phyloP scores from a whole-genome alignment of 1,140 invertebrate species.

The Heterodera carotae region DNA sequence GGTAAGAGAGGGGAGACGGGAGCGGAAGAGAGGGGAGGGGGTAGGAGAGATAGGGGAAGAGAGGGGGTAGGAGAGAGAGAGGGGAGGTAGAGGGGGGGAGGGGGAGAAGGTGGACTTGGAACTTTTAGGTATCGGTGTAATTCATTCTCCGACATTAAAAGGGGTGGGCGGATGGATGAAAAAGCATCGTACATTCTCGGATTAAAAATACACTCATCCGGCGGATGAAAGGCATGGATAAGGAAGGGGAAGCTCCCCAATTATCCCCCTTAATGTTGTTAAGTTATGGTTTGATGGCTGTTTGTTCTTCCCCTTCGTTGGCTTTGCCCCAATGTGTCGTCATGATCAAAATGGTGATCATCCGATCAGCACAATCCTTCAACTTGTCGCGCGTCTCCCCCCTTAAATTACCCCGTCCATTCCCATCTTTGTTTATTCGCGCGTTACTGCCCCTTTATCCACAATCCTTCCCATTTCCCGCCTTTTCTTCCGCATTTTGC shows the following conservation, averaged over 20 bases:
- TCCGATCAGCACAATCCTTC: background rate
- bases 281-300: background rate
- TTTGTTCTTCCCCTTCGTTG: background rate
- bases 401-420: background rate
- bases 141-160: background rate
- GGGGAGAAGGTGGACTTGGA: background rate
- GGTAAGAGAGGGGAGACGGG: no score
- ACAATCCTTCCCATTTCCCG: background rate
- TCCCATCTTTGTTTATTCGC: background rate
- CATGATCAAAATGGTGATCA: background rate
- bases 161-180: background rate
- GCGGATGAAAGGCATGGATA: no score
- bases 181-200: background rate
- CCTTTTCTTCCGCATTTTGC: background rate
- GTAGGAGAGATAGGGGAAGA: no score
- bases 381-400: background rate
- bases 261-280: background rate
- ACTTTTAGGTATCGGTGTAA: background rate
- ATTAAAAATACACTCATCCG: background rate
- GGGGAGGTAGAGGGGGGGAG: background rate
- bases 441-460: background rate
- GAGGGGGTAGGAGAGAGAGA: no score
- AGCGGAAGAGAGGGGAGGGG: no score
- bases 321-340: background rate
- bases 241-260: no score